A percentile compares a stretch with the other conserved stretches of the same genome.
Conservation (phyloP, 2,888 invertebrate genomes). For the Diplolepis rosae region DNA sequence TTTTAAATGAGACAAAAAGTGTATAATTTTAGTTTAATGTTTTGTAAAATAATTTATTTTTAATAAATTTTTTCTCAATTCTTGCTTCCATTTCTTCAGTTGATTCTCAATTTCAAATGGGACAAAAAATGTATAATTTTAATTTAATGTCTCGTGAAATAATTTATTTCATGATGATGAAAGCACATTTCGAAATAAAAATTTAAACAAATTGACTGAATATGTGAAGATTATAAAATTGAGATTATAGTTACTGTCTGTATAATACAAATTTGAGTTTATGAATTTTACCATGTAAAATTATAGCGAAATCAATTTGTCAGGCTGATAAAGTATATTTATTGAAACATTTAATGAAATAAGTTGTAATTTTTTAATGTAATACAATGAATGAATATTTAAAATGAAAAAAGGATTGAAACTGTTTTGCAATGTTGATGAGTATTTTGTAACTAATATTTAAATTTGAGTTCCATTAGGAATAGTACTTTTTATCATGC, state of each 20-base stretch:
- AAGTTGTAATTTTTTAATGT: neutral
- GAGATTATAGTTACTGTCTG: too few species aligned
- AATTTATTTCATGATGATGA: too few species aligned
- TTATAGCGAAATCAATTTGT: neutral
- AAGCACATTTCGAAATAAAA: too few species aligned
- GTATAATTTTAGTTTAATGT: too few species aligned
- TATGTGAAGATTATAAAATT: too few species aligned
- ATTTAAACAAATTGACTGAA: too few species aligned
- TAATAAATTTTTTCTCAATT: neutral
- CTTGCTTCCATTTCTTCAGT: neutral
- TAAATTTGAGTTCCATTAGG: neutral
- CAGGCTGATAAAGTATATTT: slow-evolving; percentile 9
- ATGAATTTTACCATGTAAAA: too few species aligned
- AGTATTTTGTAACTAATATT: neutral
- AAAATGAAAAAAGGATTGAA: neutral
- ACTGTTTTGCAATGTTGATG: neutral
- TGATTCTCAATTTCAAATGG: neutral
- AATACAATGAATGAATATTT: neutral
- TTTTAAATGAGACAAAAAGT: too few species aligned
- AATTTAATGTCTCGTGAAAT: neutral
- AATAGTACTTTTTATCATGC: neutral
- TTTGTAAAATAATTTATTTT: neutral
- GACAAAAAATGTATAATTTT: neutral
- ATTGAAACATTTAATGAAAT: neutral
- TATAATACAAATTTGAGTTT: too few species aligned